Conservation (phyloP, 1,140 invertebrate species). For the fruit fly (Drosophila melanogaster) region DNA sequence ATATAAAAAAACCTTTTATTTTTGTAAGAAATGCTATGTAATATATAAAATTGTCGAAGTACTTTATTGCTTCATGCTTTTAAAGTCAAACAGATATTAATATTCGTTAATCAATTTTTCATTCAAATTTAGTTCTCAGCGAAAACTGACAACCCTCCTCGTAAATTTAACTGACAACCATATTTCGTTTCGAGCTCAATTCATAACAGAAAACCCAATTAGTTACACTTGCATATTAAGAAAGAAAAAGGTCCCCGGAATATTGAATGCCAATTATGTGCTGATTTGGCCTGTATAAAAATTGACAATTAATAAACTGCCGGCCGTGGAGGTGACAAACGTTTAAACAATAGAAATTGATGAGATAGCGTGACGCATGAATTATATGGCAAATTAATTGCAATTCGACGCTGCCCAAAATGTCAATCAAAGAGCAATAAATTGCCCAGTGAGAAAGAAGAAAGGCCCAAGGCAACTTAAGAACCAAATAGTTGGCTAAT, state of each 20-base stretch:
- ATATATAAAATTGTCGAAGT: neutral
- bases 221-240: slow-evolving; percentile 54
- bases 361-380: slow-evolving; percentile 78
- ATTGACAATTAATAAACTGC: slow-evolving; percentile 77
- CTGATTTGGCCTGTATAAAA: slow-evolving; percentile 59
- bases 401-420: slow-evolving; percentile 54
- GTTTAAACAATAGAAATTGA: slow-evolving; percentile 81
- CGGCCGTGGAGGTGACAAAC: slow-evolving; percentile 67
- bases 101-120: neutral
- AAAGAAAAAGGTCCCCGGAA: slow-evolving; percentile 57
- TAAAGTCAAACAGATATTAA: neutral
- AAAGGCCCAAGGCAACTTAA: slow-evolving; percentile 18
- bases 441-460: slow-evolving; percentile 42
- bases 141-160: neutral
- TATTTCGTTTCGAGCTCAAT: neutral
- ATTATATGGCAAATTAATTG: slow-evolving; percentile 82
- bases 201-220: slow-evolving; percentile 38
- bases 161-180: slow-evolving; percentile 8
- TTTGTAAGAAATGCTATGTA: no score
- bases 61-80: neutral
- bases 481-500: slow-evolving; percentile 29
- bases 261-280: slow-evolving; percentile 48
- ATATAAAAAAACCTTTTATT: no score
- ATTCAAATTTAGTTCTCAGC: slow-evolving; percentile 17
- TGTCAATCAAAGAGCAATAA: slow-evolving; percentile 81